A percentile compares a stretch with the other conserved stretches of the same genome.
phyloP scores from a whole-genome alignment of 2,113 vertebrate species.

The Pollachius pollachius region DNA sequence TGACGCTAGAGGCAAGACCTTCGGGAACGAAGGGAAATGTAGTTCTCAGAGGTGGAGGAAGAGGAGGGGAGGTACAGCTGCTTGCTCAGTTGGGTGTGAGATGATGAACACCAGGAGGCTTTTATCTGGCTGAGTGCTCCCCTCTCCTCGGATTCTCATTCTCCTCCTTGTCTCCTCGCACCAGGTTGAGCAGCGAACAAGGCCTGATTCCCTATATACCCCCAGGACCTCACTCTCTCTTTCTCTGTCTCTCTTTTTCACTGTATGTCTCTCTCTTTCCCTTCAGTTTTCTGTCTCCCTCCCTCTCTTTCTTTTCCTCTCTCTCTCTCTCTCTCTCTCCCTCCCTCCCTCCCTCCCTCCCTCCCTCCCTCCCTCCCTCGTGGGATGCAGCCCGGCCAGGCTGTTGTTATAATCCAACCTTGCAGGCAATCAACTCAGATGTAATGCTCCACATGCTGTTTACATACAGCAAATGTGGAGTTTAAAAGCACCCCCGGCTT shows the following conservation, averaged over 20 bases:
- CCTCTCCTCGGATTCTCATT: conserved; percentile 34
- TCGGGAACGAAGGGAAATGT: not conserved
- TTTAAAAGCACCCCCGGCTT: not conserved
- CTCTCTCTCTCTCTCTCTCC: not conserved
- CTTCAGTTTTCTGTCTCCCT: not conserved
- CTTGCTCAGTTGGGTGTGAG: conserved; percentile 59
- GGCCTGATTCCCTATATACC: conserved; percentile 22
- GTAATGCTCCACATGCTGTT: not conserved
- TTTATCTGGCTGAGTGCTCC: conserved; percentile 60
- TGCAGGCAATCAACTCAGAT: not conserved
- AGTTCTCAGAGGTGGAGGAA: conserved; percentile 6
- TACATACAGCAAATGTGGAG: not conserved
- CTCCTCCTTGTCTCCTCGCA: conserved; percentile 33
- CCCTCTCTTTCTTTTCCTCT: not conserved
- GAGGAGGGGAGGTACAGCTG: conserved; percentile 24
- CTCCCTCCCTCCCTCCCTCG: conserved; percentile 27
- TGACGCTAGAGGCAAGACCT: not conserved
- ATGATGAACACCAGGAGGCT: conserved; percentile 57
- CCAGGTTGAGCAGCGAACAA: conserved; percentile 52
- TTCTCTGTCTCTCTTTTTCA: not conserved
- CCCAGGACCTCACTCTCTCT: conserved; percentile 13
- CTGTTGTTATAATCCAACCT: conserved; percentile 18
- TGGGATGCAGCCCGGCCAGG: conserved; percentile 2
- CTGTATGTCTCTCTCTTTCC: not conserved
- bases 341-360: not conserved